Percentiles rank a stretch among this genome's conserved stretches.
Evolutionary conservation across 2,888 invertebrate genomes (phyloP).

Genomic region (Xylocampa areola): DNA sequence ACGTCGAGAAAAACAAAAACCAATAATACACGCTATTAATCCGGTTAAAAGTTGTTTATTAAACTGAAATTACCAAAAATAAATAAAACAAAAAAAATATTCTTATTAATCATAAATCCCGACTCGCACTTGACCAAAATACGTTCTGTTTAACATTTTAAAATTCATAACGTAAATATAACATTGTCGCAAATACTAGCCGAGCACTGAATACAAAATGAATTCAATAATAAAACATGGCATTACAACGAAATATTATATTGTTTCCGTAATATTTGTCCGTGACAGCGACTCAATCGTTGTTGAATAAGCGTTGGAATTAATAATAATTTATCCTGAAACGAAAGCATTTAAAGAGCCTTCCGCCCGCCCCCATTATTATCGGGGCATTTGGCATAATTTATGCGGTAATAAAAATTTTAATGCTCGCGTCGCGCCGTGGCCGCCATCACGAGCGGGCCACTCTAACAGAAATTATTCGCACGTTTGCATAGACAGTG

Average conservation of each 20-base stretch:
- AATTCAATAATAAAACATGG: constrained; percentile 38
- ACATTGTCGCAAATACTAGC: constrained; percentile 25
- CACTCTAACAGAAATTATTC: constrained; percentile 25
- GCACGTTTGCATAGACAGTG: constrained; percentile 10
- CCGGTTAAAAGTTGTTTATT: too few species aligned
- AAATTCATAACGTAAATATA: constrained; percentile 29
- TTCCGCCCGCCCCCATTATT: constrained; percentile 52
- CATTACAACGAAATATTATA: constrained; percentile 31
- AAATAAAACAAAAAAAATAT: background rate
- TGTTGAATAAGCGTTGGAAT: constrained; percentile 48
- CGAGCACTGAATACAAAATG: constrained; percentile 33
- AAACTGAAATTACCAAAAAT: background rate
- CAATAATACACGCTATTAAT: too few species aligned
- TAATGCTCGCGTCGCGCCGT: constrained; percentile 41
- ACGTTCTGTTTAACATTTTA: constrained; percentile 12
- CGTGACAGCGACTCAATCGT: constrained; percentile 43
- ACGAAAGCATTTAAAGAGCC: constrained; percentile 54
- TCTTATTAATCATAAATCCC: background rate
- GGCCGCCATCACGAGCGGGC: background rate
- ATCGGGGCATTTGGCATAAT: constrained; percentile 49
- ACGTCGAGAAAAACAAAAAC: too few species aligned
- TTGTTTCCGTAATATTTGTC: constrained; percentile 34
- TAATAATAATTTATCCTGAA: constrained; percentile 56
- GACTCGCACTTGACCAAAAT: constrained; percentile 2
- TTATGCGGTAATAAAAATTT: constrained; percentile 57